A percentile compares a stretch with the other conserved stretches of the same genome.
These are phyloP conservation scores for Pangasius djambal DNA, from an alignment of 2,797 vertebrate species.

Conservation along the genomic window DNA sequence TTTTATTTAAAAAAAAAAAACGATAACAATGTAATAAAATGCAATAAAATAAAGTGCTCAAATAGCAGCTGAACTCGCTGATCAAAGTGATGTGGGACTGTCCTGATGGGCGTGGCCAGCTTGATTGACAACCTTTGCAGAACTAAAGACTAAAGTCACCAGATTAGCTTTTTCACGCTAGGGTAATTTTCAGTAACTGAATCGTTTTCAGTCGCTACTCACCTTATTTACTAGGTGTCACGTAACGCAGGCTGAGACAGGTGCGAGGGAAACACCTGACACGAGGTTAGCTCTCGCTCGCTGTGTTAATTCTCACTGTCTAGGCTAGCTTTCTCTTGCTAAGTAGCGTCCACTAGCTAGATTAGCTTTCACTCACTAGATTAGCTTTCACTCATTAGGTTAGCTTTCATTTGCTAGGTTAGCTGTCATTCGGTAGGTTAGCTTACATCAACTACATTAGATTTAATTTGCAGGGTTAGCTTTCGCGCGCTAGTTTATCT, in stretches of 20 bases:
- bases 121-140: background rate
- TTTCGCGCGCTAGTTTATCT: background rate
- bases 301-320: too few species aligned
- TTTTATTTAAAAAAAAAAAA: background rate
- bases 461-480: background rate
- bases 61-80: background rate
- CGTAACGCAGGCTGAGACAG: too few species aligned
- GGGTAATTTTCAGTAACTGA: background rate
- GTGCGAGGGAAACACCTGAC: too few species aligned
- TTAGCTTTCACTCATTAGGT: background rate
- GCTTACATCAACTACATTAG: background rate
- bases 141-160: background rate
- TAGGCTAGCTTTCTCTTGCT: background rate
- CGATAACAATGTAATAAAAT: background rate
- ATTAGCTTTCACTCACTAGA: background rate
- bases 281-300: background rate
- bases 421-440: background rate
- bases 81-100: background rate
- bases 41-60: background rate
- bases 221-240: background rate
- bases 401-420: background rate
- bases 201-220: background rate
- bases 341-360: background rate
- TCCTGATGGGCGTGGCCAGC: background rate
- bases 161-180: background rate